These are phyloP conservation scores for Anadara kagoshimensis DNA, from an alignment of 1,140 invertebrate genomes.

Conservation along the genomic window DNA sequence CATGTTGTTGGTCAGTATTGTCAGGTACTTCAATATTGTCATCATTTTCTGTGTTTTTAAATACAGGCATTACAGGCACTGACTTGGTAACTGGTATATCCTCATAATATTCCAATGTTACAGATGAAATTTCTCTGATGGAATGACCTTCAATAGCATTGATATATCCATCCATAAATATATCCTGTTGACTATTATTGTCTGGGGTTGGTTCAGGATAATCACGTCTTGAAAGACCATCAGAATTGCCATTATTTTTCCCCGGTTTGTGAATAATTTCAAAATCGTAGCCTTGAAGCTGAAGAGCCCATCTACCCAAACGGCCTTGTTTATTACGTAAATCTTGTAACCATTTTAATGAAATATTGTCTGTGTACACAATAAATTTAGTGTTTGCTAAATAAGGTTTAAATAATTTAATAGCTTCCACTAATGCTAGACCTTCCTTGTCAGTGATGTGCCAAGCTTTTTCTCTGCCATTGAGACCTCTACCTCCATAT, in stretches of 20 bases:
- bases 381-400: too few species aligned
- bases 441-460: slow-evolving; percentile 21
- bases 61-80: neutral
- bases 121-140: too few species aligned
- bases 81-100: neutral
- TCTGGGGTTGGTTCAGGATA: neutral
- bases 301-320: slow-evolving; percentile 26
- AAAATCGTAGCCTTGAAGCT: slow-evolving; percentile 27
- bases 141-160: too few species aligned
- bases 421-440: slow-evolving; percentile 34
- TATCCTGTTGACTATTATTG: neutral
- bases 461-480: slow-evolving; percentile 16
- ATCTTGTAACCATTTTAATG: slow-evolving; percentile 5
- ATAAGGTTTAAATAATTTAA: slow-evolving; percentile 28
- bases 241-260: slow-evolving; percentile 1
- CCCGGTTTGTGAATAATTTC: slow-evolving; percentile 17
- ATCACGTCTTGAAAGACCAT: slow-evolving; percentile 3
- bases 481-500: slow-evolving; percentile 36
- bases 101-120: neutral
- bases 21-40: neutral
- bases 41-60: neutral
- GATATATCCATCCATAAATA: too few species aligned
- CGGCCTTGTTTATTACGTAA: neutral
- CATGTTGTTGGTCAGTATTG: neutral
- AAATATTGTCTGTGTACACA: slow-evolving; percentile 31